Evolutionary conservation across 92 coral and sea anemone species (phyloP), one percentile per base, ranked within the genome.

Genomic region (Palythoa heliodiscus): DNA sequence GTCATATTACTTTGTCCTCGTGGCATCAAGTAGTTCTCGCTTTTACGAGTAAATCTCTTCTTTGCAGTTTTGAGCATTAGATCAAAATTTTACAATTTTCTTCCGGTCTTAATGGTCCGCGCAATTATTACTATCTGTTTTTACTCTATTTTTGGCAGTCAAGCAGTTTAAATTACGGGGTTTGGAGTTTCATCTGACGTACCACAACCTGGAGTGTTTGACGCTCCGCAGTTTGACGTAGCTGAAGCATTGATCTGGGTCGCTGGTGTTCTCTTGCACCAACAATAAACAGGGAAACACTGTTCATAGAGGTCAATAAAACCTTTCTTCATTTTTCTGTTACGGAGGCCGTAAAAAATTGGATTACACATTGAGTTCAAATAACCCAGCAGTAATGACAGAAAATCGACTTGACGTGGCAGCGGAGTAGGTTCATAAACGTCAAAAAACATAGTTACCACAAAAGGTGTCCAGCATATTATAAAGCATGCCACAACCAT

Each of bases 391-490:
- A 92, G 63, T 17, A 93, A 75, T 10, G 95, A 89, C 39, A 94
- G 78, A 55, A 93, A 82, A 61, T 92, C 93, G 55, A 93, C 75
- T 17, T 71, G 84, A 17, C 95, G 88, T 60, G 98, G 98, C 15
- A 93, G 68, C 16, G 89, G 89, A 8, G 38, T 69, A 7, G 87
- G 40, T 13, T 54, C 52, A 47, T 89, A 90, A 20, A 93, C 92
- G 71, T 93, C 92, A 10, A 88, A 63, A 61, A 93, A 87, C 95
- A 92, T 93, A 12, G 94, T 93, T 48, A 92, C 67, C 0, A 93
- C 98, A 75, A 92, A 92, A 71, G 98, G 95, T 7, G 92, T 54
- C 98, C 98, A 93, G 87, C 98, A 89, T 12, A 84, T 7, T 16
- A 87, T 57, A 57, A 93, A 93, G 29, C 88, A 91, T n/a, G 87